Percentiles rank a stretch among this genome's conserved stretches.
phyloP scores from a whole-genome alignment of 92 coral and sea anemone species.

The Epizoanthus scotinus region DNA sequence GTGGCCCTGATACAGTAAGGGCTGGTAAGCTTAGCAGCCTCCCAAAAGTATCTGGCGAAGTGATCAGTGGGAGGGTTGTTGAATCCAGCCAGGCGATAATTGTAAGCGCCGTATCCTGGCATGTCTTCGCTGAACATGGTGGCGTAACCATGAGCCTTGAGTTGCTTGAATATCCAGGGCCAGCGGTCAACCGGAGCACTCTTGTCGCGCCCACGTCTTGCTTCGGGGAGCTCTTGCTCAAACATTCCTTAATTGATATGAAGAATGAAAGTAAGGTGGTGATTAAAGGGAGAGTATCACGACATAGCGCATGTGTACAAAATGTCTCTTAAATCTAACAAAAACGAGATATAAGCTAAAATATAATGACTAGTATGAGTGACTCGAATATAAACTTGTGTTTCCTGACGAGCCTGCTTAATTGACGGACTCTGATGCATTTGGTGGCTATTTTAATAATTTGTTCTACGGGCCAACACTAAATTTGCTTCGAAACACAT shows the following conservation, averaged over 20 bases:
- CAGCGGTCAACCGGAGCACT: slow-evolving; percentile 75
- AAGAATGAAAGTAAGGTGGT: neutral
- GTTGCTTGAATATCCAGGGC: slow-evolving; percentile 92
- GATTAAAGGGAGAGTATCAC: no score
- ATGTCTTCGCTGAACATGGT: slow-evolving; percentile 89
- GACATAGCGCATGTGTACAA: no score
- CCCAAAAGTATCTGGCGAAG: slow-evolving; percentile 84
- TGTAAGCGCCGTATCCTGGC: slow-evolving; percentile 66
- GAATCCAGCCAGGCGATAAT: slow-evolving; percentile 85
- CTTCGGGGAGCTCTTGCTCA: slow-evolving; percentile 84
- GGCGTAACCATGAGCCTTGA: slow-evolving; percentile 77
- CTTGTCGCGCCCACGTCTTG: slow-evolving; percentile 70
- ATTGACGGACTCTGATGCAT: no score
- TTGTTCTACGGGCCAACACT: no score
- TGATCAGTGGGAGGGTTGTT: slow-evolving; percentile 92
- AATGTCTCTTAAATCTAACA: no score
- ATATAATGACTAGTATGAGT: no score
- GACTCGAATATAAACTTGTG: no score
- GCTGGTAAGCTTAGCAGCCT: slow-evolving; percentile 66
- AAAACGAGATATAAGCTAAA: no score
- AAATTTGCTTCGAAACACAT: no score
- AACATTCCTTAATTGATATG: slow-evolving; percentile 59
- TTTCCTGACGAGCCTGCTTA: no score
- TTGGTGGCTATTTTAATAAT: no score
- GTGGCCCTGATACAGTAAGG: slow-evolving; percentile 70